These are phyloP conservation scores for Balearica regulorum DNA, from an alignment of 2,797 vertebrate genomes.

Conservation along the genomic window DNA sequence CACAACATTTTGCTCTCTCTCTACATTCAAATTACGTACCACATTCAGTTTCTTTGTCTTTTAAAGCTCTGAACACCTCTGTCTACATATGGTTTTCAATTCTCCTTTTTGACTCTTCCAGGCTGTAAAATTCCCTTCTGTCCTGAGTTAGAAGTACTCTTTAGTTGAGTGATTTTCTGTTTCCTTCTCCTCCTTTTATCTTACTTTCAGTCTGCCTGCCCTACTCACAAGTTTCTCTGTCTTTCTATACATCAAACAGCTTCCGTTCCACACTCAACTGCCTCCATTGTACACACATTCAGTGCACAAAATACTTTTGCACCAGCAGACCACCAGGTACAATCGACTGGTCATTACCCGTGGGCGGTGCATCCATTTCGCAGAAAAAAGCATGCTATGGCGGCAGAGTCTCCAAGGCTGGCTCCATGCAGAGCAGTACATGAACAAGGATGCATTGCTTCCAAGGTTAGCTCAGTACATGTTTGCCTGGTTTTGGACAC, in stretches of 20 bases:
- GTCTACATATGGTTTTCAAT: not conserved
- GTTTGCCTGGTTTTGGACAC: constrained; percentile 16
- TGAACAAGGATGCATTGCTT: not conserved
- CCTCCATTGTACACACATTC: not conserved
- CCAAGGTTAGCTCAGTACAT: not conserved
- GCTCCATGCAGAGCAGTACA: not conserved
- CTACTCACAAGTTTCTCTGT: not conserved
- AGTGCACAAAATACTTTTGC: not conserved
- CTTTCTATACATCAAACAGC: not conserved
- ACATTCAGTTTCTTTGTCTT: not conserved
- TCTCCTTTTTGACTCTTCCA: not conserved
- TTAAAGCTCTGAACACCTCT: not conserved
- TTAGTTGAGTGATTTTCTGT: not conserved
- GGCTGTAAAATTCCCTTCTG: not conserved
- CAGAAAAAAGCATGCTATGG: not conserved
- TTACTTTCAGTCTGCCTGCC: not conserved
- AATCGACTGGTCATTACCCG: not conserved
- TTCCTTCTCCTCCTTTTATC: not conserved
- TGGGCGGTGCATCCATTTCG: not conserved
- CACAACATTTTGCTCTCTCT: not conserved
- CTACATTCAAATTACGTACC: not conserved
- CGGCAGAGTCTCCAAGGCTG: not conserved
- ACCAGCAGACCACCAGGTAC: not conserved
- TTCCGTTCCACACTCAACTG: not conserved
- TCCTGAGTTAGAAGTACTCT: not conserved